Evolutionary conservation across 2,113 vertebrate species (phyloP).

Genomic region (Brachyhypopomus gauderio): DNA sequence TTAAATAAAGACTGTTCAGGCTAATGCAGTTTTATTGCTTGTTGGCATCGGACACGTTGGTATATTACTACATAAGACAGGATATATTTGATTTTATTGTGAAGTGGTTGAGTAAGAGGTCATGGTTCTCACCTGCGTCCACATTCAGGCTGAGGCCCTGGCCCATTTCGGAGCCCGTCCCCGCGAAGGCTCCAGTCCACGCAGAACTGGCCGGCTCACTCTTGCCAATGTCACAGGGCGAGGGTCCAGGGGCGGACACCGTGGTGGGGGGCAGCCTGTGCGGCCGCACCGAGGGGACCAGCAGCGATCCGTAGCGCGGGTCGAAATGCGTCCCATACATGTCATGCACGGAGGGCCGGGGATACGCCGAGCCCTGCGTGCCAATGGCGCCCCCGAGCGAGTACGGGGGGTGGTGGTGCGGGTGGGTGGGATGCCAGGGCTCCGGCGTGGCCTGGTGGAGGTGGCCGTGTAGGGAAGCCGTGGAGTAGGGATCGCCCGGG

Average conservation of each 20-base stretch:
- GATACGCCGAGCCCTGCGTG: constrained; percentile 82
- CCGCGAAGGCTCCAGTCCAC: constrained; percentile 87
- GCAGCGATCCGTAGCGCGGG: constrained; percentile 87
- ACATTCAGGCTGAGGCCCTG: constrained; percentile 84
- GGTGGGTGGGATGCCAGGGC: constrained; percentile 89
- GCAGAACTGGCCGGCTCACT: constrained; percentile 74
- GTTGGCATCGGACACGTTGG: too few relatives aligned
- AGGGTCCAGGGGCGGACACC: constrained; percentile 76
- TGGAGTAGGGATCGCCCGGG: constrained; percentile 84
- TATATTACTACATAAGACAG: background rate
- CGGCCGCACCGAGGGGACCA: constrained; percentile 89
- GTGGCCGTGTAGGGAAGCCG: constrained; percentile 86
- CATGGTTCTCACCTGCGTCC: constrained; percentile 85
- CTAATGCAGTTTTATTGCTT: background rate
- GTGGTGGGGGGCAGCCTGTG: constrained; percentile 81
- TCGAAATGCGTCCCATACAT: constrained; percentile 92
- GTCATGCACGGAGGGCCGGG: constrained; percentile 85
- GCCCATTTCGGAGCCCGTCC: constrained; percentile 80
- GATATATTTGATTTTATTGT: too few relatives aligned
- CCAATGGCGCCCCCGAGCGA: constrained; percentile 81
- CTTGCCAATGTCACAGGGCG: constrained; percentile 87
- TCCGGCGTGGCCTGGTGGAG: constrained; percentile 89
- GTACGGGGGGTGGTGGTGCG: constrained; percentile 88
- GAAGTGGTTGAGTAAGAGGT: too few relatives aligned
- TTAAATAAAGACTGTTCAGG: background rate